These are phyloP conservation scores for Peucedramus taeniatus DNA, from an alignment of 2,113 vertebrate species.

Conservation along the genomic window DNA sequence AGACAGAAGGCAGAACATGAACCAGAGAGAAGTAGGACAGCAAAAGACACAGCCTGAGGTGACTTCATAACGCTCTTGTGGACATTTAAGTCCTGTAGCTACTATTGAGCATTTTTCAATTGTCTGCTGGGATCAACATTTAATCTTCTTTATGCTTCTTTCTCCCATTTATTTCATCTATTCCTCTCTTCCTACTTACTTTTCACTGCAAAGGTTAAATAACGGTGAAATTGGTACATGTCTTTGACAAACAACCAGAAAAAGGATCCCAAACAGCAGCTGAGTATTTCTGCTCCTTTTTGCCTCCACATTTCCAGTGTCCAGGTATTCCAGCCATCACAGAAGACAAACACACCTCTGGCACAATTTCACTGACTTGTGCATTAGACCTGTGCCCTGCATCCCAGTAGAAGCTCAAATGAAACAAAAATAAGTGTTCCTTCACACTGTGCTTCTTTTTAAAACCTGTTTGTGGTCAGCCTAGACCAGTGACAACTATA, in stretches of 20 bases:
- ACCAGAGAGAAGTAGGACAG: neutral
- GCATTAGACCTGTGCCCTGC: rapidly evolving
- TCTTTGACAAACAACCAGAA: neutral
- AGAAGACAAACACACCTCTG: neutral
- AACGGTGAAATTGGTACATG: neutral
- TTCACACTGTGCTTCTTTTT: neutral
- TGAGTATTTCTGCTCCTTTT: neutral
- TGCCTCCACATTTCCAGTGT: neutral
- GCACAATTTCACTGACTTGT: neutral
- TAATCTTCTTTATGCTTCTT: neutral
- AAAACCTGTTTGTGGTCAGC: neutral
- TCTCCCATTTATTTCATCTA: neutral
- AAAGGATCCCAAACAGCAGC: neutral
- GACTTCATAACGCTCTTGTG: neutral
- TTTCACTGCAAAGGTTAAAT: neutral
- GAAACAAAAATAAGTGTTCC: neutral
- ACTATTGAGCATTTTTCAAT: neutral
- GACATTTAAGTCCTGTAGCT: neutral
- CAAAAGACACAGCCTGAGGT: neutral
- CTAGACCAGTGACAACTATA: neutral
- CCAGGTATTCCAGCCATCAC: rapidly evolving
- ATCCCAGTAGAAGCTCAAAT: neutral
- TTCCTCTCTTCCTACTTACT: neutral
- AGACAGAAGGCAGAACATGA: neutral
- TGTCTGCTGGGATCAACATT: neutral